Percentiles rank a stretch among this genome's conserved stretches.
Evolutionary conservation across 2,888 invertebrate species (phyloP).

Genomic region (Orchestes rusci): DNA sequence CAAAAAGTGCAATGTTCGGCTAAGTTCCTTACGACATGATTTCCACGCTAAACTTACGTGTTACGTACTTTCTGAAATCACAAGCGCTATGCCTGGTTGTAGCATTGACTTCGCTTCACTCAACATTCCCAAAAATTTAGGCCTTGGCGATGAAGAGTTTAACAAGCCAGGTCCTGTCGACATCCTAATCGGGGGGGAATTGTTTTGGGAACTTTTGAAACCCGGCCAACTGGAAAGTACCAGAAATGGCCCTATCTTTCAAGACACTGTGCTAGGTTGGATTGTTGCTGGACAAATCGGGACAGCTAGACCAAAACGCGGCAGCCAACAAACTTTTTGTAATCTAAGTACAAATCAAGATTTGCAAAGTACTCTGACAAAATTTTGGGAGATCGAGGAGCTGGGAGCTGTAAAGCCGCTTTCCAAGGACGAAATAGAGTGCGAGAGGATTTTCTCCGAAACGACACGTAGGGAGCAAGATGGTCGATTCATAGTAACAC

Average conservation of each 20-base stretch:
- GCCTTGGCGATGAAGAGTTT: no score
- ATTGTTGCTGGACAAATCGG: background rate
- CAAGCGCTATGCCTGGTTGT: no score
- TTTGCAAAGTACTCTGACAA: no score
- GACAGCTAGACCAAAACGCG: no score
- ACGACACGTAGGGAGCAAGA: no score
- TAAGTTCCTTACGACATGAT: background rate
- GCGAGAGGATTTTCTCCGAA: no score
- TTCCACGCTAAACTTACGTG: background rate
- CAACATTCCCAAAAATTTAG: conserved; percentile 1
- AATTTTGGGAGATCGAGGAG: background rate
- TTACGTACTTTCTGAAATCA: no score
- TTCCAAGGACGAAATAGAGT: background rate
- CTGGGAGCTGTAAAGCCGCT: background rate
- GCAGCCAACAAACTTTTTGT: no score
- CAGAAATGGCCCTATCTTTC: background rate
- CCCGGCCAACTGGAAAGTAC: background rate
- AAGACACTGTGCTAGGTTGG: background rate
- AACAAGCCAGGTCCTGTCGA: background rate
- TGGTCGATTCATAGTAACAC: no score
- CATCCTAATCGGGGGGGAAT: background rate
- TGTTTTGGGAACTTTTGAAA: background rate
- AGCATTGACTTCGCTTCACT: no score
- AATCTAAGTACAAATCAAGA: no score
- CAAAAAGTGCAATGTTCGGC: conserved; percentile 1